Conservation (phyloP, 2,888 invertebrate species). For the Lepidonotus clava region DNA sequence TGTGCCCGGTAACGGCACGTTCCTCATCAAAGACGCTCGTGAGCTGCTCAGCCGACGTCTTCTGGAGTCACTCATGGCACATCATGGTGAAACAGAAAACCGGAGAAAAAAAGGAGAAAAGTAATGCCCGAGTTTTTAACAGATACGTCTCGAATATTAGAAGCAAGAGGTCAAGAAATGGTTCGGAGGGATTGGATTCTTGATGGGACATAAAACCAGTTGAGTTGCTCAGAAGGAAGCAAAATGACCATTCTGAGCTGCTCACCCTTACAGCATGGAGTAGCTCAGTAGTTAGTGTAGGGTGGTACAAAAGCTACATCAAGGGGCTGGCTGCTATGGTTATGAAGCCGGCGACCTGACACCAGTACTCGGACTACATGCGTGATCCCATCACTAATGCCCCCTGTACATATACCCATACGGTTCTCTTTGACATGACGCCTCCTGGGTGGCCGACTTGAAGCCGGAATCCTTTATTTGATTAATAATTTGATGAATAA, state of each 20-base stretch:
- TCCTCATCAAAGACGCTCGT: constrained; percentile 3
- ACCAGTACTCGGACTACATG: too few relatives aligned
- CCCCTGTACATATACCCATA: not conserved
- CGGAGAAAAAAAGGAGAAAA: not conserved
- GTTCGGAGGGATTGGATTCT: not conserved
- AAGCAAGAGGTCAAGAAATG: too few relatives aligned
- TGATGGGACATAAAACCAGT: not conserved
- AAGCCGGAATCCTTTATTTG: constrained; percentile 5
- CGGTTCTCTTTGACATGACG: not conserved
- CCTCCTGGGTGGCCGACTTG: not conserved
- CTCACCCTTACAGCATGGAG: not conserved
- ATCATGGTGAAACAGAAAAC: not conserved
- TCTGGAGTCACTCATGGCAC: not conserved
- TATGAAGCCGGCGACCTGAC: too few relatives aligned
- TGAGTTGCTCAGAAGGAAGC: not conserved
- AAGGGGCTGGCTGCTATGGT: too few relatives aligned
- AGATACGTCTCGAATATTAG: too few relatives aligned
- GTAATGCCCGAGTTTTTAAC: too few relatives aligned
- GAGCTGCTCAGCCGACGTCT: not conserved
- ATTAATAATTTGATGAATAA: constrained; percentile 47
- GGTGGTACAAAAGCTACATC: not conserved
- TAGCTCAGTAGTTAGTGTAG: not conserved
- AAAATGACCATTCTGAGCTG: not conserved
- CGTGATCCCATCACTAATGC: not conserved
- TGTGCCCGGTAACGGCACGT: constrained; percentile 42